phyloP scores from a whole-genome alignment of 2,888 invertebrate species.

The Tricholauxania praeusta region DNA sequence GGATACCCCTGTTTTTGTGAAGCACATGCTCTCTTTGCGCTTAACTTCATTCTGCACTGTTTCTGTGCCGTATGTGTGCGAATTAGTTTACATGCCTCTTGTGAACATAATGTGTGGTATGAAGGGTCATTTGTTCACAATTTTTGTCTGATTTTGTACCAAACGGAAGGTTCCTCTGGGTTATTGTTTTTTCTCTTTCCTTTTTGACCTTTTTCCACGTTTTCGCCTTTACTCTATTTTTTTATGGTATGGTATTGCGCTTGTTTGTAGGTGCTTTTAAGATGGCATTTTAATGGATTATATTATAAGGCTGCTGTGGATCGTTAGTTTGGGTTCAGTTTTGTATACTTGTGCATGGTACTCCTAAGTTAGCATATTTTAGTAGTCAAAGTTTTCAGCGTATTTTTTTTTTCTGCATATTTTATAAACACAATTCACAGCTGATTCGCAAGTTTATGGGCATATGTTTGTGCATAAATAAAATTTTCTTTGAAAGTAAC shows the following conservation, averaged over 20 bases:
- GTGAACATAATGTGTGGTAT: conserved; percentile 50
- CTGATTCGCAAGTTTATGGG: no score
- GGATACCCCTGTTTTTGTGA: no score
- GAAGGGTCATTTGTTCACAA: conserved; percentile 50
- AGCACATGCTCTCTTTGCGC: neutral
- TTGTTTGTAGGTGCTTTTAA: conserved; percentile 6
- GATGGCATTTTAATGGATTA: conserved; percentile 37
- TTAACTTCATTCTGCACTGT: neutral
- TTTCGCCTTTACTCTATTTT: neutral
- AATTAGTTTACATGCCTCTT: conserved; percentile 49
- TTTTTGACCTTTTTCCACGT: neutral
- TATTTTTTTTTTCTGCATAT: no score
- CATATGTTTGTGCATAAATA: no score
- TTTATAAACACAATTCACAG: no score
- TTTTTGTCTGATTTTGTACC: conserved; percentile 24
- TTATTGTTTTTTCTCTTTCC: neutral
- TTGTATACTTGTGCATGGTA: no score
- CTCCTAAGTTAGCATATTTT: no score
- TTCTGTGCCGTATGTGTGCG: conserved; percentile 36
- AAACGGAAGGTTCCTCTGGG: neutral
- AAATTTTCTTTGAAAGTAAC: no score
- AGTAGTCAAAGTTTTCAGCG: no score
- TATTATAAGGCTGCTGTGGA: conserved; percentile 16
- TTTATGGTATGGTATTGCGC: neutral
- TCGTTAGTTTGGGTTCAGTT: no score